These are phyloP conservation scores for Saccostrea glomerata DNA, from an alignment of 1,140 invertebrate species.

Conservation along the genomic window DNA sequence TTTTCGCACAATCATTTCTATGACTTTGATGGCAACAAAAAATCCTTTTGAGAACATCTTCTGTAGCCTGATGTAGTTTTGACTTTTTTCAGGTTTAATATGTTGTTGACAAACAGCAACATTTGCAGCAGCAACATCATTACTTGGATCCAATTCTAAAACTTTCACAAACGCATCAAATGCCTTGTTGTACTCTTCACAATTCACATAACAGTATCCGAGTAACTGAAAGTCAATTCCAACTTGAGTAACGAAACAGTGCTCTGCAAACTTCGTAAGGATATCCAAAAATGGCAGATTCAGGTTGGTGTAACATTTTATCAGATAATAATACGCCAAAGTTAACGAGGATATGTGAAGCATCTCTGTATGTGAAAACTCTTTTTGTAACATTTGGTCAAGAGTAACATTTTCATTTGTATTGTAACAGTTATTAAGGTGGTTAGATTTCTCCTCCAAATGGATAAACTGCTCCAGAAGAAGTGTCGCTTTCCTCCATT, in stretches of 20 bases:
- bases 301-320: background rate
- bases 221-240: background rate
- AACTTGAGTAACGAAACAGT: background rate
- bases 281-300: background rate
- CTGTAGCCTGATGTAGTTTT: background rate
- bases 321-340: constrained; percentile 47
- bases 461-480: constrained; percentile 38
- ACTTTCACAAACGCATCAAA: background rate
- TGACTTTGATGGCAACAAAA: background rate
- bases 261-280: background rate
- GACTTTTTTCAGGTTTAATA: background rate
- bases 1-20: background rate
- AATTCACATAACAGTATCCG: background rate
- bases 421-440: constrained; percentile 13
- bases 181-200: background rate
- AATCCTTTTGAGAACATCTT: background rate
- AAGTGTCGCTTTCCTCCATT: background rate
- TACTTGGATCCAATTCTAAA: background rate
- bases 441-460: background rate
- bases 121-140: background rate
- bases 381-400: constrained; percentile 26
- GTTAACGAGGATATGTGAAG: constrained; percentile 36
- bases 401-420: constrained; percentile 29
- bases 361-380: constrained; percentile 21
- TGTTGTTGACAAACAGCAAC: background rate